Percentiles rank a stretch among this genome's conserved stretches.
phyloP scores from a whole-genome alignment of 2,113 vertebrate species.

The Halcyon malimbica region DNA sequence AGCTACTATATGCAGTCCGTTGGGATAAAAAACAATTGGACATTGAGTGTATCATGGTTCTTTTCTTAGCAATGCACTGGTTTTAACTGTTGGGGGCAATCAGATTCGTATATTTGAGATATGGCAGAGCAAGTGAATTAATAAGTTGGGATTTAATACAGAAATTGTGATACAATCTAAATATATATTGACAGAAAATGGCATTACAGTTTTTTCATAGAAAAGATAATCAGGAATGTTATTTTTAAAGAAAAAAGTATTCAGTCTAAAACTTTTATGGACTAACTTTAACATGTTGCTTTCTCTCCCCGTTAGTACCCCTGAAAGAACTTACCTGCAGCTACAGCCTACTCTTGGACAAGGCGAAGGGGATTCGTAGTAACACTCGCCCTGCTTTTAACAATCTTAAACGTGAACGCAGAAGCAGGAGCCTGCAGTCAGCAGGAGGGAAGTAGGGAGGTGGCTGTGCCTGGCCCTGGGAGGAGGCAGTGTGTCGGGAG shows the following conservation, averaged over 20 bases:
- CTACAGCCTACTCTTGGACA: background rate
- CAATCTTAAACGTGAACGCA: background rate
- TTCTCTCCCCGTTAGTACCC: background rate
- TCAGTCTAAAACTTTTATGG: background rate
- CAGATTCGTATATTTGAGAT: background rate
- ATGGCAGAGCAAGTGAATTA: background rate
- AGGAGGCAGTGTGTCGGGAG: background rate
- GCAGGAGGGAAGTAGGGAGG: background rate
- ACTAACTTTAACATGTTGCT: background rate
- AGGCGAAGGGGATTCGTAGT: background rate
- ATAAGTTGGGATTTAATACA: background rate
- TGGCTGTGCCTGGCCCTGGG: background rate
- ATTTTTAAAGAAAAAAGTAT: background rate
- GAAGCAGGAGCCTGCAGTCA: background rate
- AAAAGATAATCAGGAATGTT: background rate
- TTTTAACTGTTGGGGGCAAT: background rate
- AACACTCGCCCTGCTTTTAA: background rate
- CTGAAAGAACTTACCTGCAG: background rate
- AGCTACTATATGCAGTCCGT: background rate
- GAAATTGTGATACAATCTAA: background rate
- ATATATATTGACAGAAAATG: background rate
- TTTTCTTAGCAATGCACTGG: background rate
- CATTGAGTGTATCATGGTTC: background rate
- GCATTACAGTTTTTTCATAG: background rate
- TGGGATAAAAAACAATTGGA: background rate